Evolutionary conservation across 2,113 vertebrate species (phyloP).

Genomic region (Austrofundulus limnaeus): DNA sequence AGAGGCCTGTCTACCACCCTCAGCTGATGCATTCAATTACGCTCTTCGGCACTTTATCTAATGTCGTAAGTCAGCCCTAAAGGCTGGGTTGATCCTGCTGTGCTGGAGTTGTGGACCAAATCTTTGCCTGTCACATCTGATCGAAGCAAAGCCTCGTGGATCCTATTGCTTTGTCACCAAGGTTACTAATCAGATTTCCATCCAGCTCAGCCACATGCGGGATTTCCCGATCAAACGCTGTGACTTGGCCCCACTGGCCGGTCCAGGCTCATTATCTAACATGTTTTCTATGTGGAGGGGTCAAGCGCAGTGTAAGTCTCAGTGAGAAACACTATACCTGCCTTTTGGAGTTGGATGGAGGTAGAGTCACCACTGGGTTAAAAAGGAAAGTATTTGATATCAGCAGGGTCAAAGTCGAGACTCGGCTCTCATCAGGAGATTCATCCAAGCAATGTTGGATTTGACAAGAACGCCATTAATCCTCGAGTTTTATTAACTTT

Average conservation of each 20-base stretch:
- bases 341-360: slow-evolving; percentile 68
- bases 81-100: slow-evolving; percentile 51
- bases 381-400: slow-evolving; percentile 57
- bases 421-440: slow-evolving; percentile 55
- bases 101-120: slow-evolving; percentile 78
- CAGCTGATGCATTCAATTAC: slow-evolving; percentile 64
- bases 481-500: slow-evolving; percentile 13
- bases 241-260: slow-evolving; percentile 81
- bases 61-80: slow-evolving; percentile 39
- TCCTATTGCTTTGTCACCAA: slow-evolving; percentile 89
- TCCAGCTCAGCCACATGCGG: slow-evolving; percentile 84
- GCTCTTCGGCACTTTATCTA: slow-evolving; percentile 59
- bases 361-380: slow-evolving; percentile 56
- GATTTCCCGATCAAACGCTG: slow-evolving; percentile 93
- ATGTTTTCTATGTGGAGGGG: slow-evolving; percentile 90
- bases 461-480: slow-evolving; percentile 36
- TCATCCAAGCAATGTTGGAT: slow-evolving; percentile 50
- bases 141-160: slow-evolving; percentile 82
- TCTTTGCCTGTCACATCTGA: slow-evolving; percentile 87
- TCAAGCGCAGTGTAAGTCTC: slow-evolving; percentile 91
- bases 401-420: slow-evolving; percentile 60
- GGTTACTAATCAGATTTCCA: slow-evolving; percentile 97
- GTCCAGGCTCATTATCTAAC: slow-evolving; percentile 89
- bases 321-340: slow-evolving; percentile 90
- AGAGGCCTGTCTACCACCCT: slow-evolving; percentile 13